Evolutionary conservation across 2,113 vertebrate genomes (phyloP).

Genomic region (Paratilapia polleni): DNA sequence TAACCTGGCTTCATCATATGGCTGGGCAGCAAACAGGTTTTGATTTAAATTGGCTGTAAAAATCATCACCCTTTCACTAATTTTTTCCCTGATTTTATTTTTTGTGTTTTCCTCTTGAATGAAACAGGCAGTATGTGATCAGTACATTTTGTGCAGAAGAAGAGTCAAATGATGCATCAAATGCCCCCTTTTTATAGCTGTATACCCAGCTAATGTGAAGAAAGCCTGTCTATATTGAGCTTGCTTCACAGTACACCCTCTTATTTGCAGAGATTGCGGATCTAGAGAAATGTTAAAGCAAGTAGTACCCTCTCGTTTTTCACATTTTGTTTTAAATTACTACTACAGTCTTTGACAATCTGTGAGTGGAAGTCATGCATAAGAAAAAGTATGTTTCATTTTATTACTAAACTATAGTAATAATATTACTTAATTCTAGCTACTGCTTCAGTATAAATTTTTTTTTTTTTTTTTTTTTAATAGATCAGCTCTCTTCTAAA

Average conservation of each 20-base stretch:
- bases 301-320: neutral
- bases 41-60: neutral
- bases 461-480: neutral
- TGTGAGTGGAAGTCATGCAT: neutral
- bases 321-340: neutral
- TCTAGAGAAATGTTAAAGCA: neutral
- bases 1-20: neutral
- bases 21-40: neutral
- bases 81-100: neutral
- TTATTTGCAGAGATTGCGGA: neutral
- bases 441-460: neutral
- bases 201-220: neutral
- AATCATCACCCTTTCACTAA: neutral
- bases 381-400: neutral
- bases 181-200: neutral
- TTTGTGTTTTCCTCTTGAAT: fast-evolving
- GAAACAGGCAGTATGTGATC: neutral
- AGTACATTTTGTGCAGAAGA: neutral
- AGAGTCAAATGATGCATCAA: neutral
- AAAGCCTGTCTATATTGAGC: fast-evolving
- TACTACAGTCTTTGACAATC: neutral
- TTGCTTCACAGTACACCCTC: neutral
- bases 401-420: neutral
- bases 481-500: neutral
- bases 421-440: neutral